These are phyloP conservation scores for Paradisaea rubra DNA, from an alignment of 2,113 vertebrate species.

Conservation along the genomic window DNA sequence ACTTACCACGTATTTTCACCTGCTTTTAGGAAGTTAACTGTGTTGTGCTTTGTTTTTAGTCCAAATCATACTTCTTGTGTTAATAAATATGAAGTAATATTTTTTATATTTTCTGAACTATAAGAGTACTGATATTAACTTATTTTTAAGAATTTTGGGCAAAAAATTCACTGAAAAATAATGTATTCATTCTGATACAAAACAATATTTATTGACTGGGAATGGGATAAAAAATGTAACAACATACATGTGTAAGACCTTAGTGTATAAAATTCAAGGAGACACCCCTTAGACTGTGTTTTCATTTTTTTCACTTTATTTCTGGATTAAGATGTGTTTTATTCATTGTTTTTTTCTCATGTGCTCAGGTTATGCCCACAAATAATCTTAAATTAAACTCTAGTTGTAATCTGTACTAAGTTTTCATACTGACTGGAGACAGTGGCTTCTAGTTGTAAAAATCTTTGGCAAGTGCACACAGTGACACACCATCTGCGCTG, in stretches of 20 bases:
- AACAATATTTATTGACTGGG: neutral
- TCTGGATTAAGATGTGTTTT: neutral
- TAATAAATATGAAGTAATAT: neutral
- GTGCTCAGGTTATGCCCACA: neutral
- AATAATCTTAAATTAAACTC: neutral
- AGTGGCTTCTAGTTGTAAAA: neutral
- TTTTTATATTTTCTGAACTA: neutral
- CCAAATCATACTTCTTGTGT: neutral
- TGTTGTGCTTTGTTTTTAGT: neutral
- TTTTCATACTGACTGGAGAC: neutral
- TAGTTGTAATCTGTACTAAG: neutral
- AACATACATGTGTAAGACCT: neutral
- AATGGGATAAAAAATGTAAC: neutral
- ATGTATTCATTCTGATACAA: neutral
- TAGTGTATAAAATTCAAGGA: neutral
- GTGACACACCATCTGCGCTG: neutral
- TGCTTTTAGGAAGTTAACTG: neutral
- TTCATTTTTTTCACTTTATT: neutral
- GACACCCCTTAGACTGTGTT: neutral
- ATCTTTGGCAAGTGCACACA: neutral
- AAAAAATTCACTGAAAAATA: neutral
- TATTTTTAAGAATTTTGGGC: neutral
- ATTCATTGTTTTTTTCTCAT: neutral
- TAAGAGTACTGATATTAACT: neutral
- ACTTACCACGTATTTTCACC: neutral